Percentiles rank a stretch among this genome's conserved stretches.
phyloP scores from a whole-genome alignment of 2,113 vertebrate species.

The Triplophysa dalaica region DNA sequence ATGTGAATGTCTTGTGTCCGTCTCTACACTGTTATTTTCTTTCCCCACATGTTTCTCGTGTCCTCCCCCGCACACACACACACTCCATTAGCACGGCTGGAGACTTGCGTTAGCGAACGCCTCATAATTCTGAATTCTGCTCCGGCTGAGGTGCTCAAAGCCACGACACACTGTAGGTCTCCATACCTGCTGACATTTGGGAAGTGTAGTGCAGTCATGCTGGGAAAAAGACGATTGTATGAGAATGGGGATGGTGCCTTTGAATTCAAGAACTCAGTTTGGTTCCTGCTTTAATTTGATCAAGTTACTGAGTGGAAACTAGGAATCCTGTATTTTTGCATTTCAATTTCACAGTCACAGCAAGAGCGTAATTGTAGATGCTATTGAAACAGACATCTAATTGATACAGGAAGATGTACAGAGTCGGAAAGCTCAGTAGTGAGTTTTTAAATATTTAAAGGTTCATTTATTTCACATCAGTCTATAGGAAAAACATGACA shows the following conservation, averaged over 20 bases:
- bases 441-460: background rate
- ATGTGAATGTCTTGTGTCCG: constrained; percentile 7
- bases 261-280: constrained; percentile 6
- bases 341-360: constrained; percentile 2
- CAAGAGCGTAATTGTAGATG: background rate
- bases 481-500: background rate
- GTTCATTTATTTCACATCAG: background rate
- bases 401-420: background rate
- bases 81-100: constrained; percentile 36
- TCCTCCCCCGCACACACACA: background rate
- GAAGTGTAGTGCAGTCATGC: constrained; percentile 17
- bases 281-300: constrained; percentile 16
- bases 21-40: constrained; percentile 6
- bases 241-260: background rate
- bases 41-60: background rate
- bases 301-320: background rate
- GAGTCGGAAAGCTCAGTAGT: background rate
- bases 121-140: constrained; percentile 25
- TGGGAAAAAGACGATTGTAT: background rate
- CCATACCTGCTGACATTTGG: constrained; percentile 3
- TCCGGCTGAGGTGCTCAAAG: background rate
- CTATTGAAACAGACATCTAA: background rate
- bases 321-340: background rate
- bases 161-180: background rate
- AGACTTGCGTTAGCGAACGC: background rate